Evolutionary conservation across 1,140 invertebrate species (phyloP).

Genomic region (Homalodisca vitripennis): DNA sequence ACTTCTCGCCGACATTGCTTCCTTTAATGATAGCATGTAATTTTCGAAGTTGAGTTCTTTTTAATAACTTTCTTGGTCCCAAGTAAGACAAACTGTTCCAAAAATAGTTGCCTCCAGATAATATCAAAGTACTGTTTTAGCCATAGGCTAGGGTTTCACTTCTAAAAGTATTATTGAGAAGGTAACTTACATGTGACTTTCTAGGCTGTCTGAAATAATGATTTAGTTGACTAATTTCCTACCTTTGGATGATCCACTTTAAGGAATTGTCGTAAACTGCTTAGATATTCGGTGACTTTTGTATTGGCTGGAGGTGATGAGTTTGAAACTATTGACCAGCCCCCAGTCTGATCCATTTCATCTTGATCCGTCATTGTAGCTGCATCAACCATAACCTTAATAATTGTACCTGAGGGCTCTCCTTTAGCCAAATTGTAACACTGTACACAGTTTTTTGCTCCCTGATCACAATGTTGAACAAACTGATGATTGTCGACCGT

Average conservation of each 20-base stretch:
- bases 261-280: constrained; percentile 43
- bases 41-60: too few relatives aligned
- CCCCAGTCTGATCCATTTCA: constrained; percentile 39
- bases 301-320: constrained; percentile 38
- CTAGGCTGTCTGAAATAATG: too few relatives aligned
- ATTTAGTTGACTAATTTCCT: too few relatives aligned
- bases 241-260: constrained; percentile 43
- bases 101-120: too few relatives aligned
- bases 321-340: constrained; percentile 36
- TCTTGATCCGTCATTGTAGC: constrained; percentile 55
- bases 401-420: constrained; percentile 47
- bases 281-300: constrained; percentile 45
- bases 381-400: constrained; percentile 52
- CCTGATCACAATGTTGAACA: constrained; percentile 34
- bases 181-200: too few relatives aligned
- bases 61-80: too few relatives aligned
- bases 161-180: too few relatives aligned
- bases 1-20: too few relatives aligned
- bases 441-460: constrained; percentile 36
- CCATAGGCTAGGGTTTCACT: too few relatives aligned
- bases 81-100: too few relatives aligned
- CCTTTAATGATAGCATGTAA: too few relatives aligned
- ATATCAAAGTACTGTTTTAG: too few relatives aligned
- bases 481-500: constrained; percentile 25
- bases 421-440: constrained; percentile 33